These are phyloP conservation scores for Alosa sapidissima DNA, from an alignment of 2,797 vertebrate genomes.

Conservation along the genomic window DNA sequence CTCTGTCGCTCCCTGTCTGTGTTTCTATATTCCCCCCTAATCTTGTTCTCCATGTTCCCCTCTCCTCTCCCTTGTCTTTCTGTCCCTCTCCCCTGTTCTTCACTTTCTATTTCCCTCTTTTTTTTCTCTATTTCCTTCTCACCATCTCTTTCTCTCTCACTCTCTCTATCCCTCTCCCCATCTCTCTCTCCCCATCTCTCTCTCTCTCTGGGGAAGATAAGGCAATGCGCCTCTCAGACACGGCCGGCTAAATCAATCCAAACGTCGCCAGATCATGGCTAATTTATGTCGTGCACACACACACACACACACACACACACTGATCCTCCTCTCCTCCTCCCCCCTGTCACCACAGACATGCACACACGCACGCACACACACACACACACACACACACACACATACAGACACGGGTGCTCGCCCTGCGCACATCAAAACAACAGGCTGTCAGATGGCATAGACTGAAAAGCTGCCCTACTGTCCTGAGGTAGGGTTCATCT, in stretches of 20 bases:
- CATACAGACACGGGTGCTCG: background rate
- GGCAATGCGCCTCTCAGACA: slow-evolving; percentile 36
- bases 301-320: slow-evolving; percentile 12
- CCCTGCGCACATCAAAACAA: slow-evolving; percentile 27
- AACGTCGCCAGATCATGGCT: slow-evolving; percentile 44
- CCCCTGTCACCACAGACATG: background rate
- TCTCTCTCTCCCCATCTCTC: background rate
- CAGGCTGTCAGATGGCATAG: slow-evolving; percentile 27
- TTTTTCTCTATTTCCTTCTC: background rate
- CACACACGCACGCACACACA: background rate
- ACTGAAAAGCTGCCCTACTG: slow-evolving; percentile 7
- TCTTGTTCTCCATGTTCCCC: background rate
- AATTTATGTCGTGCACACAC: slow-evolving; percentile 41
- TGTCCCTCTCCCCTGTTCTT: background rate
- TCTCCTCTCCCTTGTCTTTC: background rate
- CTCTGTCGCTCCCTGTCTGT: background rate
- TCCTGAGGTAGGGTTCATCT: slow-evolving; percentile 20
- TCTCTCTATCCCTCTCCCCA: too few species aligned
- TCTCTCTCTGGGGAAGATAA: slow-evolving; percentile 33
- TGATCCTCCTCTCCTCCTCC: background rate
- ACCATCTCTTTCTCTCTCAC: background rate
- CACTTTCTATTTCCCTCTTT: background rate
- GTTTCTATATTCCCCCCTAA: background rate
- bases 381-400: background rate
- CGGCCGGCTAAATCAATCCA: slow-evolving; percentile 51